phyloP scores from a whole-genome alignment of 2,888 invertebrate species.

The Caenorhabditis sp. region DNA sequence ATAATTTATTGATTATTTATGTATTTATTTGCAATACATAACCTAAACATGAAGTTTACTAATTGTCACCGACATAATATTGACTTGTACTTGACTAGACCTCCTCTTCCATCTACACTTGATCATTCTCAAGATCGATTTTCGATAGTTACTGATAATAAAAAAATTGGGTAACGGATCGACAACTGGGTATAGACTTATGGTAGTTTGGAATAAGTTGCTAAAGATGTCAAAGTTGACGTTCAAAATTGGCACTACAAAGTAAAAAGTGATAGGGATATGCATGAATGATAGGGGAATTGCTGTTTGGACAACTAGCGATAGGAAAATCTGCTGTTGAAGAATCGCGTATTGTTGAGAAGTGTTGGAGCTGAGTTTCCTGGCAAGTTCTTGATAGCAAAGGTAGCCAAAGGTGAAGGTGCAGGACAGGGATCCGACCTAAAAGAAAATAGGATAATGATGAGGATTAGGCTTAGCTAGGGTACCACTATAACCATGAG shows the following conservation, averaged over 20 bases:
- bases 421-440: not conserved
- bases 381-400: not conserved
- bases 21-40: too few species aligned
- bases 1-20: too few species aligned
- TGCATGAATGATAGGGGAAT: not conserved
- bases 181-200: not conserved
- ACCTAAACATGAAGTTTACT: not conserved
- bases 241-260: not conserved
- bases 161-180: conserved; percentile 1
- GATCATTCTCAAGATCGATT: not conserved
- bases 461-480: not conserved
- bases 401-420: conserved; percentile 1
- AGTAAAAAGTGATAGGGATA: not conserved
- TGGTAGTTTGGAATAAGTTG: not conserved
- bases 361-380: not conserved
- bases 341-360: not conserved
- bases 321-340: not conserved
- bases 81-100: not conserved
- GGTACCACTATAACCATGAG: not conserved
- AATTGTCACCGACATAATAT: not conserved
- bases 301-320: not conserved
- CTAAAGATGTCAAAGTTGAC: not conserved
- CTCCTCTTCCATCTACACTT: not conserved
- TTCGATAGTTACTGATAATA: not conserved
- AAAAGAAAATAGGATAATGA: too few species aligned